Evolutionary conservation across 2,113 vertebrate genomes (phyloP), one percentile per base, ranked within the genome.

Genomic region (Hippocampus abdominalis): DNA sequence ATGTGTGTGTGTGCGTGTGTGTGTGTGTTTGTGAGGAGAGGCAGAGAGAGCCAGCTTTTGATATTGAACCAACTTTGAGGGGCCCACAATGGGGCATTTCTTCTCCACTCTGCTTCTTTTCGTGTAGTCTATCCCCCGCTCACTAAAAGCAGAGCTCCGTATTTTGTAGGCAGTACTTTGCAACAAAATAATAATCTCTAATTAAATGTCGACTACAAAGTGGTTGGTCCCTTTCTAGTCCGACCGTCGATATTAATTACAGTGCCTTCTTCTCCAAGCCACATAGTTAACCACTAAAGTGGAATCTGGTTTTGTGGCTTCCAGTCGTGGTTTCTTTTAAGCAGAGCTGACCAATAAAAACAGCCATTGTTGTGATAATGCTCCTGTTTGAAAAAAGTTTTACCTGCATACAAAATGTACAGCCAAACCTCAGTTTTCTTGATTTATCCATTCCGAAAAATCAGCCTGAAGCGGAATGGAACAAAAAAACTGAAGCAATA

Each of bases 61-160:
- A 87, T 88, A 84, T 87, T 81, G 86, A 84, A 84, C 79, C 87
- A 88, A 82, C 83, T 81, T 67, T 54, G 73, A 84, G 87, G 83
- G 87, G 87, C 15, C 87, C 86, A 11, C 36, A 75, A 63, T 46
- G 68, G 88, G 88, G 80, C 73, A 54, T 80, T 76, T 74, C 57
- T 75, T 12, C 44, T 77, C 62, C 70, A 64, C 54, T 75, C 68
- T 54, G 69, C 76, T 80, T 69, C 84, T 79, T 76, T 73, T 82
- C 64, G 3, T 74, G 64, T 44, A 80, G 42, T 81, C 69, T 81
- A 72, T 74, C 51, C 67, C n/a, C 15, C 46, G 61, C 49, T 69
- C 48, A 71, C 12, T 25, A 67, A 66, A 60, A 63, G 64, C 56
- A 66, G 53, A 44, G 44, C 62, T 66, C 59, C 8, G 32, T 67